Conservation (phyloP, 2,797 vertebrate species). For the Aeoliscus strigatus region DNA sequence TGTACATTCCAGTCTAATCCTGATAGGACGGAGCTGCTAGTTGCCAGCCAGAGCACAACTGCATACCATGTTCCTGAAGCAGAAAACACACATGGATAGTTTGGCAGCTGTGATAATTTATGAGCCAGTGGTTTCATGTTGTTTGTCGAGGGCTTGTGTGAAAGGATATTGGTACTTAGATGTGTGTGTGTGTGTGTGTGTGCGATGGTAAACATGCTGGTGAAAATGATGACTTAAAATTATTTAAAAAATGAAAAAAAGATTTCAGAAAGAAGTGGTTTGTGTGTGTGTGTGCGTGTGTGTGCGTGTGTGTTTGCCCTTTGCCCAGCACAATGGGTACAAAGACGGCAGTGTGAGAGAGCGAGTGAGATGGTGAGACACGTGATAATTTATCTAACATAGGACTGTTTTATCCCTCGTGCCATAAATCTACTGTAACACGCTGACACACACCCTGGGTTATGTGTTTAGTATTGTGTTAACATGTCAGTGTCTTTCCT, state of each 20-base stretch:
- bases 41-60: conserved; percentile 32
- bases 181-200: conserved; percentile 9
- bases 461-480: conserved; percentile 12
- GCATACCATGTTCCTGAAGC: conserved; percentile 30
- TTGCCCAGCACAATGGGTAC: conserved; percentile 61
- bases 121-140: conserved; percentile 46
- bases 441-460: conserved; percentile 9
- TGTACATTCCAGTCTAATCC: conserved; percentile 67
- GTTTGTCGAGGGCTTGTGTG: conserved; percentile 56
- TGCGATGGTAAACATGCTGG: too few species aligned
- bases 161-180: conserved; percentile 44
- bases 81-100: conserved; percentile 22
- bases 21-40: too few species aligned
- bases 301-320: conserved; percentile 45
- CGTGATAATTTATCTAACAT: conserved; percentile 36
- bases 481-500: conserved; percentile 20
- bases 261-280: conserved; percentile 15
- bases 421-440: conserved; percentile 49
- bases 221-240: too few species aligned
- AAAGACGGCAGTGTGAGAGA: conserved; percentile 60
- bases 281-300: conserved; percentile 19
- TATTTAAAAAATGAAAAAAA: conserved; percentile 38
- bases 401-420: conserved; percentile 25
- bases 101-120: conserved; percentile 49
- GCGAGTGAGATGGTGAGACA: conserved; percentile 19